Evolutionary conservation across 2,888 invertebrate genomes (phyloP), one percentile per base, ranked within the genome.

Genomic region (Xylota segnis): DNA sequence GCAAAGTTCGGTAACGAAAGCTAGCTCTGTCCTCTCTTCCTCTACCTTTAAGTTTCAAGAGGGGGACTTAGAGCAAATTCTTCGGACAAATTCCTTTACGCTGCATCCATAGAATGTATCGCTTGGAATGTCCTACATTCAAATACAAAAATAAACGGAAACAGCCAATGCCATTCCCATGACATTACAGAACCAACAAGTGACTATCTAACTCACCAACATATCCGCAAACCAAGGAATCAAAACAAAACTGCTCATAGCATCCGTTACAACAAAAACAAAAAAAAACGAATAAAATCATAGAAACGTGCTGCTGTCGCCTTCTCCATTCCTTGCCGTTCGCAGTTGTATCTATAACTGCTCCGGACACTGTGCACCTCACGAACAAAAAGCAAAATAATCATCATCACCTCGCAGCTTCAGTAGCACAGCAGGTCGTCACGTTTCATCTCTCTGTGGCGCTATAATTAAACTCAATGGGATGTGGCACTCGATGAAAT

Each of bases 381-480:
- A 47, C 10, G 37, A 27, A 27, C 34, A 76, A 66, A 29, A 59
- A 43, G 27, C 18, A 27, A 45, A 71, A 77, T 56, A 76, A 71
- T 66, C 50, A 71, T 66, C 71, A 66, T 52, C 83, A 59, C 76
- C 65, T 65, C 52, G 58, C 56, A 43, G 47, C 32, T 68, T 37
- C n/a, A 34, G 23, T 14, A 45, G 32, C 40, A 16, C 68, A 75
- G 61, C 68, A 54, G 68, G 43, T 68, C 54, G 66, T 77, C 83
- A 77, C 61, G 72, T 83, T 72, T 68, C 61, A 74, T 61, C 40
- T 61, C 40, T 66, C 14, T 72, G 65, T 65, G 56, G 83, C 65
- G 68, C 74, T 78, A 74, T 74, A 70, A 83, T 78, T 83, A 78
- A 78, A 74, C 43, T 70, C 68, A 78, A 78, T 74, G 61, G 56